Evolutionary conservation across 2,113 vertebrate species (phyloP).

Genomic region (Rutilus rutilus): DNA sequence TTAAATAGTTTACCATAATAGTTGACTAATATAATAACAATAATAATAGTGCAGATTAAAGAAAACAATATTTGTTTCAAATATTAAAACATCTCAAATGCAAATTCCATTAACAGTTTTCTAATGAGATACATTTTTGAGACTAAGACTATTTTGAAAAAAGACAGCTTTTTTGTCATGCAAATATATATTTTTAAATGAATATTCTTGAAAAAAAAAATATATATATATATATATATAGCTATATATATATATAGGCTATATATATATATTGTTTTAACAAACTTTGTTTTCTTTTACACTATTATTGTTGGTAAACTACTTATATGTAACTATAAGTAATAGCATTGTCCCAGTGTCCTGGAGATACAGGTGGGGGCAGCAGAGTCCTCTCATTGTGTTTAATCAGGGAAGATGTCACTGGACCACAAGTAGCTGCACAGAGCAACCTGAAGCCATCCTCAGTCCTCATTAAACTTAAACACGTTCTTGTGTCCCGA

Average conservation of each 20-base stretch:
- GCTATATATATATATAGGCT: neutral
- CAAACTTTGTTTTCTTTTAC: neutral
- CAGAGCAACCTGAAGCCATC: constrained; percentile 31
- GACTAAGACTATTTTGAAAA: no score
- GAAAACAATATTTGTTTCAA: neutral
- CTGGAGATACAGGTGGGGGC: constrained; percentile 34
- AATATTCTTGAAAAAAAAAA: neutral
- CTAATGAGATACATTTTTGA: no score
- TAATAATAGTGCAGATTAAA: neutral
- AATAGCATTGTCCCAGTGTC: constrained; percentile 6
- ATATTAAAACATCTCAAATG: no score
- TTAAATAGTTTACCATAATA: no score
- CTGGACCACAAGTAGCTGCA: neutral
- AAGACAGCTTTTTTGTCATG: no score
- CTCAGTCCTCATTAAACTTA: constrained; percentile 15
- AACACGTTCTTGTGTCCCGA: neutral
- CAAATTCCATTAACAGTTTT: no score
- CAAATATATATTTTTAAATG: neutral
- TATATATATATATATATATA: no score
- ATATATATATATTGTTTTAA: neutral
- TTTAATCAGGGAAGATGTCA: constrained; percentile 3
- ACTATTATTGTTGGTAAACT: neutral
- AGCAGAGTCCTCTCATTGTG: constrained; percentile 13
- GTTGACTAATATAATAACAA: neutral
- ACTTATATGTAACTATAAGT: neutral